phyloP scores from a whole-genome alignment of 1,140 invertebrate genomes.

The Camponotus pennsylvanicus region DNA sequence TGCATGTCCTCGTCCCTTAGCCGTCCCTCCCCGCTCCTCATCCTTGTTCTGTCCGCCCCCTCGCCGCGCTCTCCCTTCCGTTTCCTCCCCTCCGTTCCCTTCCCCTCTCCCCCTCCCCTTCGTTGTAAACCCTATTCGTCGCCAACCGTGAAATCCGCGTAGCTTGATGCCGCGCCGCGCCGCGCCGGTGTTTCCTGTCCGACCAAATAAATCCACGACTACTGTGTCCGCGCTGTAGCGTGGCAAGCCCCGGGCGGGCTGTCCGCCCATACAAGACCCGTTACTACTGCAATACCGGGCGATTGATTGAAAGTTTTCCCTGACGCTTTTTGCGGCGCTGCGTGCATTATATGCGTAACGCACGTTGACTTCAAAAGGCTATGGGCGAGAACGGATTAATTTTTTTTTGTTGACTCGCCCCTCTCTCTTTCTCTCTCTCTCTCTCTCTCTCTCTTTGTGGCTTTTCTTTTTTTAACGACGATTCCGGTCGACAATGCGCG shows the following conservation, averaged over 20 bases:
- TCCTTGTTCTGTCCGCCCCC: slow-evolving; percentile 59
- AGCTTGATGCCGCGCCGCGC: slow-evolving; percentile 40
- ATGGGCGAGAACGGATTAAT: background rate
- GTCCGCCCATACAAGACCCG: slow-evolving; percentile 82
- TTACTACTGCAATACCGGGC: slow-evolving; percentile 78
- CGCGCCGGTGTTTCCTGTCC: slow-evolving; percentile 82
- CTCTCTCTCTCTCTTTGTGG: background rate
- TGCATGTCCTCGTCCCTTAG: slow-evolving; percentile 79
- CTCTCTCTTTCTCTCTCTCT: background rate
- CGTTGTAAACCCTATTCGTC: slow-evolving; percentile 47
- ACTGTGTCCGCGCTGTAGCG: slow-evolving; percentile 68
- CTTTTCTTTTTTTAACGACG: slow-evolving; percentile 2
- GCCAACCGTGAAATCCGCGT: slow-evolving; percentile 73
- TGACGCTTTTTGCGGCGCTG: slow-evolving; percentile 67
- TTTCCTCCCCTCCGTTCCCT: background rate
- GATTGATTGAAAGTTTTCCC: slow-evolving; percentile 77
- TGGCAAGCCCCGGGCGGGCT: slow-evolving; percentile 63
- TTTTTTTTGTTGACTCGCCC: background rate
- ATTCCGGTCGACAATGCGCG: background rate
- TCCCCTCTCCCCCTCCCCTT: slow-evolving; percentile 16
- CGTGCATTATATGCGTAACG: slow-evolving; percentile 63
- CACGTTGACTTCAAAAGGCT: slow-evolving; percentile 20
- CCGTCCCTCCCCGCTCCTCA: slow-evolving; percentile 57
- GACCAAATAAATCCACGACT: slow-evolving; percentile 83
- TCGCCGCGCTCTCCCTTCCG: slow-evolving; percentile 27